Conservation (phyloP, 1,140 invertebrate genomes). For the Apis mellifera region DNA sequence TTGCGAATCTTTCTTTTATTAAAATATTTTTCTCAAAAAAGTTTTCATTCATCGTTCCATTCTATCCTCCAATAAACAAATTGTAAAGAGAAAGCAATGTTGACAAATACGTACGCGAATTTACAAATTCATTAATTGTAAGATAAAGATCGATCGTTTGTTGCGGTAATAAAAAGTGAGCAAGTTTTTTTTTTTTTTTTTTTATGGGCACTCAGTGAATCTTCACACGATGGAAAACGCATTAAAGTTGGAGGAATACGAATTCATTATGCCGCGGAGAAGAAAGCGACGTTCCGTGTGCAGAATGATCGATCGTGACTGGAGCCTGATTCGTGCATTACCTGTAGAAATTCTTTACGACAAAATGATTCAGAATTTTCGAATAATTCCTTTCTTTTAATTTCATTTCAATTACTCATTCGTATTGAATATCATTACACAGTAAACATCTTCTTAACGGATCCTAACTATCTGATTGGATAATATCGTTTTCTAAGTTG, state of each 20-base stretch:
- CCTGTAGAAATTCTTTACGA: neutral
- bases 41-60: too few species aligned
- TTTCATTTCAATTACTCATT: neutral
- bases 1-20: too few species aligned
- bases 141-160: neutral
- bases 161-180: too few species aligned
- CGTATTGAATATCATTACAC: neutral
- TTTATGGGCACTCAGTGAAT: too few species aligned
- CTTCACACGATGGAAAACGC: neutral
- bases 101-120: neutral
- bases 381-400: neutral
- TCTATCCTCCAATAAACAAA: neutral
- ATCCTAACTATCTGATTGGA: too few species aligned
- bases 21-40: too few species aligned
- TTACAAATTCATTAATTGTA: neutral
- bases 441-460: too few species aligned
- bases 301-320: neutral
- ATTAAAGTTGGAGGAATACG: neutral
- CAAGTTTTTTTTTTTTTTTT: too few species aligned
- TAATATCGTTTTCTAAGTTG: too few species aligned
- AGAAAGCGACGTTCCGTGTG: neutral
- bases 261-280: neutral
- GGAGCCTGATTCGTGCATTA: neutral
- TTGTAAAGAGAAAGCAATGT: neutral
- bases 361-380: too few species aligned